phyloP scores from a whole-genome alignment of 2,888 invertebrate species.

The Eupeodes latifasciatus region DNA sequence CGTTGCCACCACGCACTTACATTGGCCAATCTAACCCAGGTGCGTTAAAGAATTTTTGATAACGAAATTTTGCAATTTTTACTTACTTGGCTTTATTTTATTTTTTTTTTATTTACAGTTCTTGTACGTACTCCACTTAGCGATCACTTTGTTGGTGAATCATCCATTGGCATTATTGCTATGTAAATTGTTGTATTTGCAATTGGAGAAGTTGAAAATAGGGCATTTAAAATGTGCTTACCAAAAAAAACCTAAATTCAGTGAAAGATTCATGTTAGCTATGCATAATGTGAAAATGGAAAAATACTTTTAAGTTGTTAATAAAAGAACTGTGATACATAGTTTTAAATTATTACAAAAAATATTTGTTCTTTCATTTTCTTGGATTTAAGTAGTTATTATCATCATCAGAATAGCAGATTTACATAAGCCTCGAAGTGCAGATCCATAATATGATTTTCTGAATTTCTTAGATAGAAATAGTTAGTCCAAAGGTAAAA shows the following conservation, averaged over 20 bases:
- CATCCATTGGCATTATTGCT: constrained; percentile 38
- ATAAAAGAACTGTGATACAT: constrained; percentile 49
- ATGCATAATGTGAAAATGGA: constrained; percentile 30
- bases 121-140: background rate
- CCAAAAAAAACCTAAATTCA: constrained; percentile 18
- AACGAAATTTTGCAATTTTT: background rate
- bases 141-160: constrained; percentile 51
- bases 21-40: constrained; percentile 82
- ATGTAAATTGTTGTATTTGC: constrained; percentile 18
- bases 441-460: too few species aligned
- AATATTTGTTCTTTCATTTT: background rate
- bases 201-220: constrained; percentile 31
- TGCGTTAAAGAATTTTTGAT: constrained; percentile 76
- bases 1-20: constrained; percentile 81
- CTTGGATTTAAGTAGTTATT: background rate
- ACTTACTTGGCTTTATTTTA: constrained; percentile 15
- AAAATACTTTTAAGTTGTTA: constrained; percentile 16
- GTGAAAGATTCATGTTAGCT: constrained; percentile 9
- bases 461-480: too few species aligned
- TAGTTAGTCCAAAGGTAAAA: too few species aligned
- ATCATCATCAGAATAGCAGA: too few species aligned
- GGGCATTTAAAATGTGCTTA: background rate
- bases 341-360: constrained; percentile 20
- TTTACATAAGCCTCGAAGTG: too few species aligned
- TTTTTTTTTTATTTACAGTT: constrained; percentile 50